Percentiles rank a stretch among this genome's conserved stretches.
These are phyloP conservation scores for Ciconia stormi DNA, from an alignment of 2,113 vertebrate genomes.

Conservation along the genomic window DNA sequence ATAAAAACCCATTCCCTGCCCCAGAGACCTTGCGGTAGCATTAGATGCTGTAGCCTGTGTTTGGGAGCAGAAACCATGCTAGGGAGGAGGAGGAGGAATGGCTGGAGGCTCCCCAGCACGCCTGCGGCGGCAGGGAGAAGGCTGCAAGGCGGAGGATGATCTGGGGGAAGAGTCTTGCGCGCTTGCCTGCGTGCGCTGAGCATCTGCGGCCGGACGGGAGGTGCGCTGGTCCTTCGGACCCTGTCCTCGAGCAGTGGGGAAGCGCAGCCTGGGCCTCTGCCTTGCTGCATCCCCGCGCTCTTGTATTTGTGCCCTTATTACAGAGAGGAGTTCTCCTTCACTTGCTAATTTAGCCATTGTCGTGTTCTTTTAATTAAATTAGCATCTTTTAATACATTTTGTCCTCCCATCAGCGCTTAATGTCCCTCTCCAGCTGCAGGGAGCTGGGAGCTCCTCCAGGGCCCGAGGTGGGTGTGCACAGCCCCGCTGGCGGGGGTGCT, in stretches of 20 bases:
- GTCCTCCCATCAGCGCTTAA: background rate
- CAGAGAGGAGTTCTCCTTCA: background rate
- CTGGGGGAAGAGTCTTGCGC: background rate
- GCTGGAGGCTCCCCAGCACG: background rate
- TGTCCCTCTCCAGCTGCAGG: background rate
- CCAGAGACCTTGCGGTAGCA: background rate
- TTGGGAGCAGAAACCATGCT: background rate
- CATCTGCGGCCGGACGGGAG: background rate
- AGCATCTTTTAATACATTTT: background rate
- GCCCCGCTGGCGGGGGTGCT: background rate
- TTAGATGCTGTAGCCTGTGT: background rate
- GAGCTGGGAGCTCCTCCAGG: background rate
- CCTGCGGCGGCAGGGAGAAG: background rate
- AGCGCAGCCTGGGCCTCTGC: background rate
- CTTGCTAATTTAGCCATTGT: background rate
- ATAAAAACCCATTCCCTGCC: background rate
- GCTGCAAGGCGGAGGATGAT: background rate
- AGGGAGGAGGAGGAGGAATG: background rate
- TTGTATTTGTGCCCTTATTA: accelerated
- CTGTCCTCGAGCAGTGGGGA: accelerated
- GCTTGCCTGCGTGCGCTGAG: background rate
- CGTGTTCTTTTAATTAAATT: conserved; percentile 21
- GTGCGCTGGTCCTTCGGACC: background rate
- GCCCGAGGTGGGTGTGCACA: accelerated
- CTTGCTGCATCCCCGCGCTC: background rate